Percentiles rank a stretch among this genome's conserved stretches.
Conservation (phyloP, 1,140 invertebrate species). For the Apis laboriosa region DNA sequence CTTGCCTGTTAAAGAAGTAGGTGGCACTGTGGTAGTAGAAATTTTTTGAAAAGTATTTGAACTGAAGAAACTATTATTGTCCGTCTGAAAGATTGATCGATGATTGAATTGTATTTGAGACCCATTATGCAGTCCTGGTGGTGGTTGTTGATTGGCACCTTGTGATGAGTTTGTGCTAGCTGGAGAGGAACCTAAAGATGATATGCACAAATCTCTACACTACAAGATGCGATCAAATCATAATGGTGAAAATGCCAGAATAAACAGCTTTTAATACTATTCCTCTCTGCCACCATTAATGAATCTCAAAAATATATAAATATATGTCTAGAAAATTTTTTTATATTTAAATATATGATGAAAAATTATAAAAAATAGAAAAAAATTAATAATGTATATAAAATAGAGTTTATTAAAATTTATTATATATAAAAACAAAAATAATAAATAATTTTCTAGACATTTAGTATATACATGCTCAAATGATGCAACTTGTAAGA, state of each 20-base stretch:
- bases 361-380: not conserved
- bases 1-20: constrained; percentile 74
- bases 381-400: too few species aligned
- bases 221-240: constrained; percentile 60
- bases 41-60: constrained; percentile 82
- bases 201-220: constrained; percentile 69
- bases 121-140: constrained; percentile 75
- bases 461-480: constrained; percentile 8
- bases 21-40: constrained; percentile 70
- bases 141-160: constrained; percentile 70
- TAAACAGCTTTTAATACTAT: constrained; percentile 68
- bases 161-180: constrained; percentile 75
- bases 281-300: constrained; percentile 44
- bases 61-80: constrained; percentile 83
- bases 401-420: not conserved
- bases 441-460: constrained; percentile 23
- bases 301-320: constrained; percentile 35
- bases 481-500: constrained; percentile 25
- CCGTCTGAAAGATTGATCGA: constrained; percentile 80
- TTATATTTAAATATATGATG: not conserved
- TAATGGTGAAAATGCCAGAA: constrained; percentile 67
- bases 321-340: constrained; percentile 32
- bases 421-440: not conserved
- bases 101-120: constrained; percentile 77
- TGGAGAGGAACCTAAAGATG: constrained; percentile 74